Evolutionary conservation across 2,113 vertebrate species (phyloP).

Genomic region (Entelurus aequoreus): DNA sequence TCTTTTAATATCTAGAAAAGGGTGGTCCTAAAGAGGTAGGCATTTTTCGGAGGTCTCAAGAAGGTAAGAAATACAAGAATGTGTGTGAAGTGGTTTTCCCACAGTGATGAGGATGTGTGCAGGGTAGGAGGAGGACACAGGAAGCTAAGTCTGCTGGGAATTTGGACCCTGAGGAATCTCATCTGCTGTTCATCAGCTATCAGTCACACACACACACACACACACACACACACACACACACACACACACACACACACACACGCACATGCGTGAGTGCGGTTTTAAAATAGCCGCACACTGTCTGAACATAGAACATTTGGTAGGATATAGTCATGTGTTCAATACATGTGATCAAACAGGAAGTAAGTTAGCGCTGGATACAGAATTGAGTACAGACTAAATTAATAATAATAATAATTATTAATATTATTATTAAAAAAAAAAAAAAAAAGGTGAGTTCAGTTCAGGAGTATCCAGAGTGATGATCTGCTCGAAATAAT

Average conservation of each 20-base stretch:
- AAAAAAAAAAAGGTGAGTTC: no score
- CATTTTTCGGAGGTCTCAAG: no score
- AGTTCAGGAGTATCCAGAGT: no score
- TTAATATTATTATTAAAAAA: no score
- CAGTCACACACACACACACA: conserved; percentile 29
- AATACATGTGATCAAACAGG: background rate
- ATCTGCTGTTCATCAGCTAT: conserved; percentile 64
- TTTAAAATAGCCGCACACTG: conserved; percentile 41
- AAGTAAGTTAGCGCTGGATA: no score
- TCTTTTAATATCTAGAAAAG: no score
- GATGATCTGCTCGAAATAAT: no score
- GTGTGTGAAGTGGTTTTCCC: conserved; percentile 58
- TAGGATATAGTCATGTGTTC: background rate
- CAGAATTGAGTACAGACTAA: background rate
- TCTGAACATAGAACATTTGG: background rate
- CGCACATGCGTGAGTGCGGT: background rate
- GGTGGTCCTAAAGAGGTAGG: no score
- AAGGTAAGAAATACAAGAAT: no score
- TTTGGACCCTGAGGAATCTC: conserved; percentile 64
- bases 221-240: conserved; percentile 20
- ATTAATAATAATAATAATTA: no score
- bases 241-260: conserved; percentile 18
- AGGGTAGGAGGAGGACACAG: conserved; percentile 53
- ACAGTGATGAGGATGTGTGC: conserved; percentile 54
- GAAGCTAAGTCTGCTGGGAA: conserved; percentile 66